Percentiles rank a stretch among this genome's conserved stretches.
These are phyloP conservation scores for Crotalus adamanteus DNA, from an alignment of 2,797 vertebrate species.

Conservation along the genomic window DNA sequence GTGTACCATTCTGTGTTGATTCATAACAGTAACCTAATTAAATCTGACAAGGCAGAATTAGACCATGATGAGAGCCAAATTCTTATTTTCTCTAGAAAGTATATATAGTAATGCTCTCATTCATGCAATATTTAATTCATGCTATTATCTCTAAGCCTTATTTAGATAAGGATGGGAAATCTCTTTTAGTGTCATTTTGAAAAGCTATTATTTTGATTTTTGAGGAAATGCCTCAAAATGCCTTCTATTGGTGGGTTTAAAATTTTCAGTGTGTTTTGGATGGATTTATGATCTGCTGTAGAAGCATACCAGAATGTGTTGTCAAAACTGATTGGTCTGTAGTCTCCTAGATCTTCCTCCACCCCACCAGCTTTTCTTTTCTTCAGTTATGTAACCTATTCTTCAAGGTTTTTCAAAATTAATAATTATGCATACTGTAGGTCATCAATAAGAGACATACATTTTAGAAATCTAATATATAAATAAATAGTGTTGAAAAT, in stretches of 20 bases:
- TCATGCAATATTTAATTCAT: background rate
- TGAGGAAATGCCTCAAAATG: background rate
- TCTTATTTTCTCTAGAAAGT: background rate
- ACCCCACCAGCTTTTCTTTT: background rate
- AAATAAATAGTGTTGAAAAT: background rate
- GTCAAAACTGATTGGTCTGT: background rate
- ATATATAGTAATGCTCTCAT: background rate
- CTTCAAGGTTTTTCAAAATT: background rate
- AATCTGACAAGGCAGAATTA: background rate
- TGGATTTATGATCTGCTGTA: background rate
- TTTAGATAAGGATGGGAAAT: background rate
- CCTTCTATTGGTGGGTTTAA: background rate
- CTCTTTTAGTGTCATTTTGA: background rate
- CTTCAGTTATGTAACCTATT: background rate
- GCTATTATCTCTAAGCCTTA: background rate
- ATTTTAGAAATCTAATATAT: background rate
- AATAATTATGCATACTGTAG: background rate
- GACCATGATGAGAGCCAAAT: background rate
- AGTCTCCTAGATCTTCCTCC: background rate
- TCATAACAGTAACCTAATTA: background rate
- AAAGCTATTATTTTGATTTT: background rate
- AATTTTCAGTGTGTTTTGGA: background rate
- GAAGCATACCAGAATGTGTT: background rate
- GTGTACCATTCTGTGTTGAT: background rate
- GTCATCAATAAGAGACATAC: background rate